Evolutionary conservation across 2,888 invertebrate species (phyloP).

Genomic region (Diploptera punctata): DNA sequence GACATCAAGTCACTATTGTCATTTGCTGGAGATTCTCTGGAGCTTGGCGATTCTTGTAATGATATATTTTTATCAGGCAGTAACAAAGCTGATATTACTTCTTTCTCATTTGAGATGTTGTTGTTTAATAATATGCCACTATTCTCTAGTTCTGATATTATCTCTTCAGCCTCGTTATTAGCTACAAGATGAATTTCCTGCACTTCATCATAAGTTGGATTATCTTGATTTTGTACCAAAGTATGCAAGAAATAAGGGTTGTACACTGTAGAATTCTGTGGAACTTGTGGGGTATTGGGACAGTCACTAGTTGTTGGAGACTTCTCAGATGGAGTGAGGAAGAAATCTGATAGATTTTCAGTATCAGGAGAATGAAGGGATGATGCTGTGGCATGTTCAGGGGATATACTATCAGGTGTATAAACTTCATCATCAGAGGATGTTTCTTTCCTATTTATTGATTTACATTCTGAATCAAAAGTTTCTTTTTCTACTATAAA

Average conservation of each 20-base stretch:
- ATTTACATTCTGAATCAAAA: not conserved
- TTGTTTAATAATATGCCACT: constrained; percentile 33
- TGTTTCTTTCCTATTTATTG: not conserved
- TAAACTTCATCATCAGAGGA: constrained; percentile 28
- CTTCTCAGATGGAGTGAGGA: constrained; percentile 32
- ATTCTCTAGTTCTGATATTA: constrained; percentile 36
- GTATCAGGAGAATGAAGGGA: constrained; percentile 22
- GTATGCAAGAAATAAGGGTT: not conserved
- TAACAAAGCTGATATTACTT: not conserved
- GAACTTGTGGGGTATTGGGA: not conserved
- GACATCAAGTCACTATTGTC: constrained; percentile 19
- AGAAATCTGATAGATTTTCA: constrained; percentile 31
- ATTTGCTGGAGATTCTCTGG: constrained; percentile 6
- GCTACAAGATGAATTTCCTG: constrained; percentile 33
- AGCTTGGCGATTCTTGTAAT: not conserved
- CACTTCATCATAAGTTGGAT: constrained; percentile 25
- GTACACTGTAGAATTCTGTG: not conserved
- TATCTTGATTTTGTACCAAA: not conserved
- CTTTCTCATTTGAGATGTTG: constrained; percentile 1
- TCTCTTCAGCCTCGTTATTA: constrained; percentile 43
- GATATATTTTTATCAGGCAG: not conserved
- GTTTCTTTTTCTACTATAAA: constrained; percentile 7
- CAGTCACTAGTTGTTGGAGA: constrained; percentile 4
- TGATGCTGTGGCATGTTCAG: constrained; percentile 20
- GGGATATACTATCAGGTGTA: constrained; percentile 44